Base-by-base conservation (phyloP, 2,888 invertebrate genomes). In the Orthosia cruda region DNA sequence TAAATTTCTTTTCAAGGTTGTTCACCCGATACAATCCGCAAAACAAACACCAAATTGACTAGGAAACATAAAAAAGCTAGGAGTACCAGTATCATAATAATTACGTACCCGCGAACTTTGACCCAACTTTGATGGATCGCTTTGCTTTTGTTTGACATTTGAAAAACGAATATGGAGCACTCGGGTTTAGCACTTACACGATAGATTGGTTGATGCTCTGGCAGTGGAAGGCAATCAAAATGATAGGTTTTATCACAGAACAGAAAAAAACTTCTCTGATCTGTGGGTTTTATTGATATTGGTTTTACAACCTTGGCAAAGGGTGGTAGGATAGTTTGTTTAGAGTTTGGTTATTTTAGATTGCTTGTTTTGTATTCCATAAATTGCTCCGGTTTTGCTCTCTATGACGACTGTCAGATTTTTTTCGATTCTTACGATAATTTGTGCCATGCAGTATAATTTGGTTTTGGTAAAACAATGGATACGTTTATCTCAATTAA, bases 151-250 rank as follows among this genome's bases (percentile, higher is more conserved):
- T 84, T 80, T 77, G 67, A 73, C 58, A 66, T 72, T 64, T 26
- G 18, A 47, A 81, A 81, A 86, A 71, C 69, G 71, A 84, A 85
- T 67, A 84, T 80, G 23, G 76, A 75, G 47, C 47, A 23, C 26
- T 64, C 68, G 26, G 63, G 40, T 47, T 68, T 57, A 66, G 55
- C 40, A 69, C 49, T 57, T 73, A n/a, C 50, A 18, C 69, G 61
- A 81, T 75, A 59, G 69, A 85, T 75, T 70, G 63, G 69, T 59
- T 47, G 59, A 70, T 67, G 32, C 32, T 26, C 68, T 45, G 23
- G 9, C 26, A 75, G 65, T 40, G 54, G 49, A 13, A 65, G 59
- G 52, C 64, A 62, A 84, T 65, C 61, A 65, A 59, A 77, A 55
- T 55, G 47, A n/a, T 55, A 18, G 32, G 23, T 66, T 73, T n/a